These are phyloP conservation scores for Anniella stebbinsi DNA, from an alignment of 2,797 vertebrate species.

Conservation along the genomic window DNA sequence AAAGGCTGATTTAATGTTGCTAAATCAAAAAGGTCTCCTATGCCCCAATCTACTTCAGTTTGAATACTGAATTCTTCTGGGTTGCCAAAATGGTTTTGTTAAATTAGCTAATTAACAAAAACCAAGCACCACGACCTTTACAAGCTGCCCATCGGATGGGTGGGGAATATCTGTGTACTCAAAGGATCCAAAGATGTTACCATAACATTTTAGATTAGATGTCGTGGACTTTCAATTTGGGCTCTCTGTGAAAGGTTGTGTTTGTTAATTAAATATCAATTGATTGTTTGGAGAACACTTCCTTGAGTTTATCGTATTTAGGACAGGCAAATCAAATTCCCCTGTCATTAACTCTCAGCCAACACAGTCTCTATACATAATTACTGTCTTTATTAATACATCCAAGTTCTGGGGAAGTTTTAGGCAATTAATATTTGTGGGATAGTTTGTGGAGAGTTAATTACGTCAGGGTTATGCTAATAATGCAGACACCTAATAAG, in stretches of 20 bases:
- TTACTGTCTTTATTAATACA: conserved; percentile 74
- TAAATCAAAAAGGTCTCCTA: neutral
- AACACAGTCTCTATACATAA: conserved; percentile 71
- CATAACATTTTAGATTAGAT: neutral
- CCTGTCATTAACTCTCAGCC: conserved; percentile 70
- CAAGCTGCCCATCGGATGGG: neutral
- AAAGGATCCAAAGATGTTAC: conserved; percentile 4
- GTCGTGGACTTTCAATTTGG: conserved; percentile 39
- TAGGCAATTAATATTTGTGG: conserved; percentile 74
- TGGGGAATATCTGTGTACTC: neutral
- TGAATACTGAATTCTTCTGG: neutral
- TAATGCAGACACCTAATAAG: conserved; percentile 66
- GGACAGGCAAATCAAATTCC: conserved; percentile 68
- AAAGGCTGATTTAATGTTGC: neutral
- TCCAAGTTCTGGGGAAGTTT: conserved; percentile 64
- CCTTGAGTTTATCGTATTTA: conserved; percentile 63
- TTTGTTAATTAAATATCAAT: conserved; percentile 74
- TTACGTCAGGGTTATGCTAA: conserved; percentile 72
- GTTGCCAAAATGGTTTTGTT: conserved; percentile 1
- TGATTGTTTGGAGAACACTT: conserved; percentile 72
- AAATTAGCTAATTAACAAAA: conserved; percentile 13
- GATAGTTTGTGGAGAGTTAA: conserved; percentile 69
- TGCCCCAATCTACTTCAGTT: accelerated
- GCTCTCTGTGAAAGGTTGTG: conserved; percentile 56
- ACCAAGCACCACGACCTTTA: no score